phyloP scores from a whole-genome alignment of 2,797 vertebrate species.

The Mico argentatus region DNA sequence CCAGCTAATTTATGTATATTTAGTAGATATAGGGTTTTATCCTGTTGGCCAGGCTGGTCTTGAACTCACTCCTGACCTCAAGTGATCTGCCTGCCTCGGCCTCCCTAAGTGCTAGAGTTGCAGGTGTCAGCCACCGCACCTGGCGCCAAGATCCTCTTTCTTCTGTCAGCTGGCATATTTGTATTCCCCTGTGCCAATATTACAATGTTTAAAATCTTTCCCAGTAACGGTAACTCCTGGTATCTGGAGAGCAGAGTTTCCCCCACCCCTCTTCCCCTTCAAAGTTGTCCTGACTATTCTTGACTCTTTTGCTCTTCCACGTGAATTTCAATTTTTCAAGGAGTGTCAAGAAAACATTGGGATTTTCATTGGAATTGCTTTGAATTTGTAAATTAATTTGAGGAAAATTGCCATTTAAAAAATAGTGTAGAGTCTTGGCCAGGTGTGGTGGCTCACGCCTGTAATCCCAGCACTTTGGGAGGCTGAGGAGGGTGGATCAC shows the following conservation, averaged over 20 bases:
- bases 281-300: not conserved
- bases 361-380: not conserved
- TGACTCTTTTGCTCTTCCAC: not conserved
- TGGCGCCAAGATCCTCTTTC: not conserved
- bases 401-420: not conserved
- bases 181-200: not conserved
- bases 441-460: not conserved
- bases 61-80: no score
- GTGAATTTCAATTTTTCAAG: not conserved
- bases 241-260: not conserved
- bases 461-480: not conserved
- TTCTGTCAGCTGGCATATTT: not conserved
- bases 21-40: no score
- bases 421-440: not conserved
- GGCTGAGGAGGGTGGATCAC: not conserved
- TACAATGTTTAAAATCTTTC: not conserved
- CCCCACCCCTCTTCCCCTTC: not conserved
- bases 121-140: no score
- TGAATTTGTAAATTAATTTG: not conserved
- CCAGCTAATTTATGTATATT: no score
- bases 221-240: not conserved
- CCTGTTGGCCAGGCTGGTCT: no score
- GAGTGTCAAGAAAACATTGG: not conserved
- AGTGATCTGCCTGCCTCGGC: no score
- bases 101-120: no score